phyloP scores from a whole-genome alignment of 1,140 invertebrate species.

The Leguminivora glycinivorella region DNA sequence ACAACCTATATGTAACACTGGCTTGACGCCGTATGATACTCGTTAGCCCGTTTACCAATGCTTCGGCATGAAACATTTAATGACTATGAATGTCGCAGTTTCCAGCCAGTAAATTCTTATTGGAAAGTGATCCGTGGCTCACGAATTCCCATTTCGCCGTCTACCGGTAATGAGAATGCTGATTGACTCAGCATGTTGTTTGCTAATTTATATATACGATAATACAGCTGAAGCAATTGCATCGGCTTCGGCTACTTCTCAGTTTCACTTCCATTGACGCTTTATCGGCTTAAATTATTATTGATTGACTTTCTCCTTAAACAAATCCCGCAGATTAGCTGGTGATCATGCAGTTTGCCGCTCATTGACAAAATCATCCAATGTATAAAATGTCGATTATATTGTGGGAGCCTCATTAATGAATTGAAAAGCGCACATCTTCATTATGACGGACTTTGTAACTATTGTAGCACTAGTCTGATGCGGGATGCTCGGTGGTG shows the following conservation, averaged over 20 bases:
- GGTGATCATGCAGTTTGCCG: constrained; percentile 51
- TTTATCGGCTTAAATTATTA: constrained; percentile 38
- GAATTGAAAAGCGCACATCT: constrained; percentile 70
- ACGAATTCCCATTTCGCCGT: constrained; percentile 48
- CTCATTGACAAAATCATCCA: constrained; percentile 51
- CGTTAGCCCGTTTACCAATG: constrained; percentile 4
- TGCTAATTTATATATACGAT: constrained; percentile 46
- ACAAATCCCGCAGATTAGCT: constrained; percentile 52
- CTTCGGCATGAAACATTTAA: constrained; percentile 30
- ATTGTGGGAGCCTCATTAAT: constrained; percentile 67
- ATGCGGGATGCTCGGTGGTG: constrained; percentile 59
- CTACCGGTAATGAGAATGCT: constrained; percentile 47
- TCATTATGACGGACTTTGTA: constrained; percentile 65
- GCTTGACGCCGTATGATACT: constrained; percentile 15
- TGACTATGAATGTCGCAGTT: constrained; percentile 45
- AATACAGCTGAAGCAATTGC: constrained; percentile 36
- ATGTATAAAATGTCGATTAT: constrained; percentile 53
- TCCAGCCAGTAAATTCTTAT: constrained; percentile 58
- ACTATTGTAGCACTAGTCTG: constrained; percentile 61
- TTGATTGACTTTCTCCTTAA: constrained; percentile 49
- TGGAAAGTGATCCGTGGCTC: constrained; percentile 55
- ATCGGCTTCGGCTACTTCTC: constrained; percentile 35
- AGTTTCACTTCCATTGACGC: constrained; percentile 42
- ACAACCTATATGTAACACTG: neutral
- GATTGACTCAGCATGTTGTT: constrained; percentile 46